Conservation (phyloP, 2,797 vertebrate genomes). For the Oryzias dopingdopingensis region DNA sequence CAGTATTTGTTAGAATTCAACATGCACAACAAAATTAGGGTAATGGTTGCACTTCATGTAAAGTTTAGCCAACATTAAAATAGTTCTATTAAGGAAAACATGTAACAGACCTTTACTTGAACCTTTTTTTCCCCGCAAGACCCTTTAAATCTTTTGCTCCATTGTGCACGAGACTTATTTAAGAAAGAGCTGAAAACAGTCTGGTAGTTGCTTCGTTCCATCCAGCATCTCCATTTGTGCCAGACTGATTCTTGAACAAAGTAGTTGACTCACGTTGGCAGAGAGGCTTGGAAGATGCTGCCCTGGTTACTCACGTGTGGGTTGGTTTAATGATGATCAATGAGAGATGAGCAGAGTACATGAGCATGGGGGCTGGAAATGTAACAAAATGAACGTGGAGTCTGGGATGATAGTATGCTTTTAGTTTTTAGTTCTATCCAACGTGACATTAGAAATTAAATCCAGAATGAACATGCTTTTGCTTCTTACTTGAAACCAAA, state of each 20-base stretch:
- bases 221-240: slow-evolving; percentile 62
- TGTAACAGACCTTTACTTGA: slow-evolving; percentile 48
- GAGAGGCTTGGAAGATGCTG: slow-evolving; percentile 61
- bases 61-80: slow-evolving; percentile 42
- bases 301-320: slow-evolving; percentile 58
- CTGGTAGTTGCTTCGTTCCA: slow-evolving; percentile 54
- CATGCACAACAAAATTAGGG: neutral
- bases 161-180: slow-evolving; percentile 50
- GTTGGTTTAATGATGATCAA: slow-evolving; percentile 58
- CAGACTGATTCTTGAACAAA: slow-evolving; percentile 59
- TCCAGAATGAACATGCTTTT: neutral
- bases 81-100: slow-evolving; percentile 38
- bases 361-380: slow-evolving; percentile 73
- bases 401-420: neutral
- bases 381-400: slow-evolving; percentile 44
- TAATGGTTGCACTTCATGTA: slow-evolving; percentile 46
- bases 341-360: slow-evolving; percentile 59
- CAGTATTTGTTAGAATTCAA: slow-evolving; percentile 11
- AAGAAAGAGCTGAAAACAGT: slow-evolving; percentile 41
- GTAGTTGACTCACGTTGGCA: slow-evolving; percentile 60
- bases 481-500: no score
- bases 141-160: slow-evolving; percentile 57
- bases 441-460: neutral
- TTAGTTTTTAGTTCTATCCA: no score
- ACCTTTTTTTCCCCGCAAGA: slow-evolving; percentile 42